Conservation (phyloP, 2,888 invertebrate species). For the Lissonota sp. region DNA sequence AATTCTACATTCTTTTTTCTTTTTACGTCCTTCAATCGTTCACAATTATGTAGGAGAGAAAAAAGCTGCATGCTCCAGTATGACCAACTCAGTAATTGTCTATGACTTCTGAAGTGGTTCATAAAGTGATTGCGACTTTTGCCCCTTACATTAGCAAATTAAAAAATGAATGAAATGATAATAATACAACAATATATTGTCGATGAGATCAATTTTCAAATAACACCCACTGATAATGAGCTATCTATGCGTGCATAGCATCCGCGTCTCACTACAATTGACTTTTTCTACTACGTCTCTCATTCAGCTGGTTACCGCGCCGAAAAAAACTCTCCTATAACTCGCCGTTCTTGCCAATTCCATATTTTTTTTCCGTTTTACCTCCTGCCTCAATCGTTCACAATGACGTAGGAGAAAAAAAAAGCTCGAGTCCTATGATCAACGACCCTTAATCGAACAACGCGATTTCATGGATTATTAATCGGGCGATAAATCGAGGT, state of each 20-base stretch:
- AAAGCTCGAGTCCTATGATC: constrained; percentile 43
- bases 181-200: too few species aligned
- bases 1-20: constrained; percentile 6
- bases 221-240: too few species aligned
- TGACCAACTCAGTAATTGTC: constrained; percentile 41
- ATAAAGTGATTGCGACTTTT: too few species aligned
- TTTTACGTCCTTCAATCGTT: constrained; percentile 26
- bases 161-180: too few species aligned
- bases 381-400: constrained; percentile 22
- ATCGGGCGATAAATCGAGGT: constrained; percentile 64
- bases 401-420: constrained; percentile 41
- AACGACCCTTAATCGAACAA: constrained; percentile 61
- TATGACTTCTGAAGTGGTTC: too few species aligned
- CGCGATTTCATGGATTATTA: constrained; percentile 58
- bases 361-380: constrained; percentile 7
- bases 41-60: constrained; percentile 34
- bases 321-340: neutral
- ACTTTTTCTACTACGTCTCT: constrained; percentile 39
- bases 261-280: constrained; percentile 4
- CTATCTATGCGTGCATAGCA: too few species aligned
- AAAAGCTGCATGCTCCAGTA: constrained; percentile 34
- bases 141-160: too few species aligned
- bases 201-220: too few species aligned
- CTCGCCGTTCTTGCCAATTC: constrained; percentile 3
- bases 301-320: neutral